A percentile compares a stretch with the other conserved stretches of the same genome.
phyloP scores from a whole-genome alignment of 2,113 vertebrate species.

The Carassius carassius region DNA sequence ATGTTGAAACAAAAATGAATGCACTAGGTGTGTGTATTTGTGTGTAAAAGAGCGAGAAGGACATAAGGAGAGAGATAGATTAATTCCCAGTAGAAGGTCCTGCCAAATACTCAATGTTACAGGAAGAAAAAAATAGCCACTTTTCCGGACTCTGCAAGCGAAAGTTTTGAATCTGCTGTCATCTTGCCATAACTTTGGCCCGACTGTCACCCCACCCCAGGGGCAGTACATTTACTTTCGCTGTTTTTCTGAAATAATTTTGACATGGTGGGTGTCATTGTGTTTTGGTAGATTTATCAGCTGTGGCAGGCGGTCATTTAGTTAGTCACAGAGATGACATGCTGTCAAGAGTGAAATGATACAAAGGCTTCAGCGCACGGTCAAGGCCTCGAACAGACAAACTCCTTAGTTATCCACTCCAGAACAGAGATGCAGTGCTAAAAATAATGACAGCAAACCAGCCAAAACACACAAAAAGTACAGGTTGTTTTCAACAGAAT shows the following conservation, averaged over 20 bases:
- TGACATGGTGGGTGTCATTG: constrained; percentile 25
- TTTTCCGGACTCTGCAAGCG: constrained; percentile 10
- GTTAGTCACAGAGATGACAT: constrained; percentile 35
- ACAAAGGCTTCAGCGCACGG: constrained; percentile 21
- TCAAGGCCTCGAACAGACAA: constrained; percentile 31
- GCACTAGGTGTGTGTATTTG: constrained; percentile 12
- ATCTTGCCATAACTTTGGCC: constrained; percentile 31
- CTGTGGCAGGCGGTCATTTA: constrained; percentile 40
- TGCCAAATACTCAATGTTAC: constrained; percentile 45
- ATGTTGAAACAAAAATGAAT: constrained; percentile 35
- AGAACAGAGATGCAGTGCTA: neutral
- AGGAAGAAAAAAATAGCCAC: constrained; percentile 32
- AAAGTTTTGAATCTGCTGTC: constrained; percentile 38
- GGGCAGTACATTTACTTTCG: constrained; percentile 37
- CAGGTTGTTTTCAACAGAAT: constrained; percentile 14
- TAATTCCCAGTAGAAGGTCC: constrained; percentile 43
- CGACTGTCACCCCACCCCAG: constrained; percentile 25
- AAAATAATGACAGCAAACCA: constrained; percentile 18
- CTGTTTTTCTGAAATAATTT: constrained; percentile 26
- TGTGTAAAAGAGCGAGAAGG: constrained; percentile 27
- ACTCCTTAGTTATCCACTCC: constrained; percentile 29
- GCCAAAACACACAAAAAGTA: constrained; percentile 12
- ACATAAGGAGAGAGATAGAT: constrained; percentile 34
- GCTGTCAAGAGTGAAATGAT: constrained; percentile 38
- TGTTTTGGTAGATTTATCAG: constrained; percentile 34